Evolutionary conservation across 2,888 invertebrate species (phyloP), one percentile per base, ranked within the genome.

Genomic region (Acleris sparsana): DNA sequence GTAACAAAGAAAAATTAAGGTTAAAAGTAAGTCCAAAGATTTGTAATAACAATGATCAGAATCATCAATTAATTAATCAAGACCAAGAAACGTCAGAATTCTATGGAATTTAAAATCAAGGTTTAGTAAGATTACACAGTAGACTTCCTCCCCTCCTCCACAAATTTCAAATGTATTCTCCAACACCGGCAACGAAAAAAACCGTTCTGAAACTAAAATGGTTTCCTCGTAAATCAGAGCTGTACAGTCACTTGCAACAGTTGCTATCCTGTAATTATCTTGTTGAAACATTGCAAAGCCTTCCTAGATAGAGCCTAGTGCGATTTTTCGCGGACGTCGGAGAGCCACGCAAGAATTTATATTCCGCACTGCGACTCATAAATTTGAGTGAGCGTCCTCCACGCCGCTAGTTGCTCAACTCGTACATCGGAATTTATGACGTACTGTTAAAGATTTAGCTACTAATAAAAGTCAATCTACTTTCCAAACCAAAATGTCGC

Each of bases 301-400:
- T 70, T 71, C 71, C 69, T 70, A 63, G 73, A 70, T 72, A 61
- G 66, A 72, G 79, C 74, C 78, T 79, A 82, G 80, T 82, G 81
- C 80, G 71, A 80, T 85, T 86, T 87, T 85, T 86, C 73, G 82
- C 73, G 82, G 82, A 82, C 84, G 79, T 82, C 69, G 78, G 80
- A 78, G 80, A 82, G 80, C 83, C 79, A 83, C 80, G 80, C 82
- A 84, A 86, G 86, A 87, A 89, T 90, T 89, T 89, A 89, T 90
- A 88, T 88, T 87, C 90, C 90, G 90, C 90, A 91, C 72, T 91
- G 90, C 90, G 90, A 87, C 90, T 87, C 89, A 90, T 91, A 91
- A 91, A 90, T 91, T 87, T 86, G 85, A 84, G 85, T 84, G 85
- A 84, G 80, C 83, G 88, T 88, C 87, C 85, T 82, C 83, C 76